These are phyloP conservation scores for Xenopus tropicalis DNA, from an alignment of 2,113 vertebrate genomes.

Conservation along the genomic window DNA sequence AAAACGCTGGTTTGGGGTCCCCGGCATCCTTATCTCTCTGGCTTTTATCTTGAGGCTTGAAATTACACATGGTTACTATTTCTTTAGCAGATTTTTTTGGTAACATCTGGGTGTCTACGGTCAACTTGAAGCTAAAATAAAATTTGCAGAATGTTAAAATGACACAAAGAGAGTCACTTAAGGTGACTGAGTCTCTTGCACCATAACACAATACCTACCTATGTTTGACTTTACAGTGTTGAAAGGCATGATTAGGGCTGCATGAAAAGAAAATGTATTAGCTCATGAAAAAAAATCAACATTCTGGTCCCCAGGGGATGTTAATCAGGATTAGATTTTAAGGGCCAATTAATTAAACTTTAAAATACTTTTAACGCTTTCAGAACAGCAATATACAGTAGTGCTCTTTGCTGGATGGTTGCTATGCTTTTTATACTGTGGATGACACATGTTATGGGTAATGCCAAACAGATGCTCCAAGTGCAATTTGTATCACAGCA, in stretches of 20 bases:
- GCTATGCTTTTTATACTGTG: slow-evolving; percentile 2
- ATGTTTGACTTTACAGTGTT: slow-evolving; percentile 26
- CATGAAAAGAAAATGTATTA: slow-evolving; percentile 37
- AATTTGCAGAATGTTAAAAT: neutral
- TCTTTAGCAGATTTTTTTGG: neutral
- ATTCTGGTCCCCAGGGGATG: slow-evolving; percentile 10
- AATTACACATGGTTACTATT: too few relatives aligned
- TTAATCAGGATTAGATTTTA: slow-evolving; percentile 38
- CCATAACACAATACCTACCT: slow-evolving; percentile 3
- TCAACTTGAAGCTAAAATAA: neutral
- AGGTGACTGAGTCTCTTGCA: slow-evolving; percentile 3
- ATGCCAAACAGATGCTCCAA: slow-evolving; percentile 19
- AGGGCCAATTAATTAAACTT: slow-evolving; percentile 34
- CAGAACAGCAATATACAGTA: slow-evolving; percentile 15
- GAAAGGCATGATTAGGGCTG: slow-evolving; percentile 33
- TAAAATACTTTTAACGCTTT: slow-evolving; percentile 33
- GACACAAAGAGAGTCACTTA: neutral
- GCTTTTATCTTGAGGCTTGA: too few relatives aligned
- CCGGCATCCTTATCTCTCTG: too few relatives aligned
- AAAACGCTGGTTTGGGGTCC: too few relatives aligned
- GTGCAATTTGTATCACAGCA: slow-evolving; percentile 2
- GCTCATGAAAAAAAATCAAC: slow-evolving; percentile 28
- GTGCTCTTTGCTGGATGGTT: slow-evolving; percentile 12
- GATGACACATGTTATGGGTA: slow-evolving; percentile 16
- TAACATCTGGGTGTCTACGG: neutral